These are phyloP conservation scores for Notolabrus celidotus DNA, from an alignment of 2,797 vertebrate species.

Conservation along the genomic window DNA sequence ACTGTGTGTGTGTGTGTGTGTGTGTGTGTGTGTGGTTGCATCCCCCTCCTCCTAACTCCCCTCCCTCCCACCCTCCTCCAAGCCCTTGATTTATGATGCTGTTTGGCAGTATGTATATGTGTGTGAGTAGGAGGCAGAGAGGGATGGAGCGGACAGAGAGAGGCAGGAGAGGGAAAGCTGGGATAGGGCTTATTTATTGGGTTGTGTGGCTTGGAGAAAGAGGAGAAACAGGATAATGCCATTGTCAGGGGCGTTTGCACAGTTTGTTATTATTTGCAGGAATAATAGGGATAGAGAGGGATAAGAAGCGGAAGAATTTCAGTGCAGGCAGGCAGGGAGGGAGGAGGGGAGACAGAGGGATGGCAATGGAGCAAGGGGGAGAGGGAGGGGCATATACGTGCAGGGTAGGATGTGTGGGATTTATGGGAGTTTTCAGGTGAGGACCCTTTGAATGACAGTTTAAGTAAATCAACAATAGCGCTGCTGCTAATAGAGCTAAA, in stretches of 20 bases:
- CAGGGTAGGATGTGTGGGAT: conserved; percentile 57
- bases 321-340: conserved; percentile 56
- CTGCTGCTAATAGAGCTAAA: background rate
- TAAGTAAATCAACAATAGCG: conserved; percentile 24
- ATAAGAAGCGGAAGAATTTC: conserved; percentile 64
- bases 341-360: conserved; percentile 55
- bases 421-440: conserved; percentile 76
- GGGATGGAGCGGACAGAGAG: conserved; percentile 66
- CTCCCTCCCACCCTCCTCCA: conserved; percentile 49
- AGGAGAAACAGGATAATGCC: conserved; percentile 55
- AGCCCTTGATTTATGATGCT: conserved; percentile 86
- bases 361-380: conserved; percentile 61
- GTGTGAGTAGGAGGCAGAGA: conserved; percentile 76
- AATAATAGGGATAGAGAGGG: conserved; percentile 57
- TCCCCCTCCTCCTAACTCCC: conserved; percentile 51
- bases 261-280: conserved; percentile 71
- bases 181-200: conserved; percentile 78
- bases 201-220: conserved; percentile 60
- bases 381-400: conserved; percentile 68
- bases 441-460: conserved; percentile 59
- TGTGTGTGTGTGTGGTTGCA: conserved; percentile 60
- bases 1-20: conserved; percentile 61
- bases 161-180: conserved; percentile 67
- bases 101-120: conserved; percentile 82
- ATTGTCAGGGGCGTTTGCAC: conserved; percentile 63